These are phyloP conservation scores for Chrysomallon squamiferum DNA, from an alignment of 1,140 invertebrate species.

Conservation along the genomic window DNA sequence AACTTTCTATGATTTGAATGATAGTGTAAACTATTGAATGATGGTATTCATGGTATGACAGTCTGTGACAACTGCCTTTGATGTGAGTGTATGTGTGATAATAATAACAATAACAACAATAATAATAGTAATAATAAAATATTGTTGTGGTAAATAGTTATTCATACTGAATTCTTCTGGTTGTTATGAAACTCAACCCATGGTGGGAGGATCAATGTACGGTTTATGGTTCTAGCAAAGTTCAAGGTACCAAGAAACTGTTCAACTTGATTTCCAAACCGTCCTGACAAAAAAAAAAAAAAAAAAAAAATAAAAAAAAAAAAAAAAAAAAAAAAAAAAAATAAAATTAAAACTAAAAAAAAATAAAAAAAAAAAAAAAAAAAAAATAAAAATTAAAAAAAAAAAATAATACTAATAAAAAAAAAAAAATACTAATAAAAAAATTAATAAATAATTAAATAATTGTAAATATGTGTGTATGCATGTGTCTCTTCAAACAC, in stretches of 20 bases:
- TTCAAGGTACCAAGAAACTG: slow-evolving; percentile 90
- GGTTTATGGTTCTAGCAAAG: slow-evolving; percentile 89
- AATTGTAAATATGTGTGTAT: too few relatives aligned
- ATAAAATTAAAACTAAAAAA: neutral
- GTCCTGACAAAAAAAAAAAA: slow-evolving; percentile 51
- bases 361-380: too few relatives aligned
- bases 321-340: neutral
- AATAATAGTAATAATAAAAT: neutral
- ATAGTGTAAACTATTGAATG: too few relatives aligned
- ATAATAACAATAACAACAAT: neutral
- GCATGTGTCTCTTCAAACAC: too few relatives aligned
- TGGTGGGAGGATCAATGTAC: slow-evolving; percentile 89
- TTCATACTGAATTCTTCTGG: slow-evolving; percentile 45
- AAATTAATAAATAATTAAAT: too few relatives aligned
- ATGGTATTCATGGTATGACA: neutral
- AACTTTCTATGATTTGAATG: too few relatives aligned
- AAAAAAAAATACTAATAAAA: too few relatives aligned
- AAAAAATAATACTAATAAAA: too few relatives aligned
- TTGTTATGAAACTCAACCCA: slow-evolving; percentile 71
- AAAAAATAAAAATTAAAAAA: too few relatives aligned
- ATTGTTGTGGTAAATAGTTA: neutral
- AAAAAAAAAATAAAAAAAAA: too few relatives aligned
- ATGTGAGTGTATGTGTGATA: neutral
- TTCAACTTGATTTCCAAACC: slow-evolving; percentile 90
- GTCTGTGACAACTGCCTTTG: neutral